phyloP scores from a whole-genome alignment of 2,888 invertebrate species.

The Lithophane semibrunnea region DNA sequence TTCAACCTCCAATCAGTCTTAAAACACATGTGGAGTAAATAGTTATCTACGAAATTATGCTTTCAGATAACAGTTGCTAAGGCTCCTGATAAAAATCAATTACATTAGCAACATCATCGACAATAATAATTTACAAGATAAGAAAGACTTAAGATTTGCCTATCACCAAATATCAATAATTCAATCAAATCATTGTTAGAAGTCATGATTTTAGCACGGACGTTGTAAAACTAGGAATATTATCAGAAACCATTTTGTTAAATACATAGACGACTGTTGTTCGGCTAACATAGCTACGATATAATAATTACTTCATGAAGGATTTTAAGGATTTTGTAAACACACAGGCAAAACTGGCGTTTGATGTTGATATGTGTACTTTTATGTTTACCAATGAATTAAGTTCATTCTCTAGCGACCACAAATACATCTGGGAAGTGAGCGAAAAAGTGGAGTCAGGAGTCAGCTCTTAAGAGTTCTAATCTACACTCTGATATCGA shows the following conservation, averaged over 20 bases:
- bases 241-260: not conserved
- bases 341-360: not conserved
- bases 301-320: not conserved
- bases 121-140: conserved; percentile 27
- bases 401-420: not conserved
- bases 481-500: not conserved
- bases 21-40: conserved; percentile 9
- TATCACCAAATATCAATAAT: conserved; percentile 1
- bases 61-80: conserved; percentile 41
- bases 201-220: conserved; percentile 8
- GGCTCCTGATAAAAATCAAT: conserved; percentile 23
- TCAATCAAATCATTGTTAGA: conserved; percentile 17
- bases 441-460: too few species aligned
- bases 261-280: not conserved
- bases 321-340: not conserved
- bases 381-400: not conserved
- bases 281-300: not conserved
- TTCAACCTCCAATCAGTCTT: not conserved
- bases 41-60: not conserved
- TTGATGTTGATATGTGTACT: not conserved
- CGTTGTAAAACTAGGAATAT: conserved; percentile 10
- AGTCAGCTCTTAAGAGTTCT: not conserved
- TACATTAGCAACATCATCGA: conserved; percentile 27
- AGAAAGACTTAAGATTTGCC: conserved; percentile 9
- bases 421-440: not conserved